Evolutionary conservation across 2,797 vertebrate genomes (phyloP), one percentile per base, ranked within the genome.

Genomic region (Microchirus variegatus): DNA sequence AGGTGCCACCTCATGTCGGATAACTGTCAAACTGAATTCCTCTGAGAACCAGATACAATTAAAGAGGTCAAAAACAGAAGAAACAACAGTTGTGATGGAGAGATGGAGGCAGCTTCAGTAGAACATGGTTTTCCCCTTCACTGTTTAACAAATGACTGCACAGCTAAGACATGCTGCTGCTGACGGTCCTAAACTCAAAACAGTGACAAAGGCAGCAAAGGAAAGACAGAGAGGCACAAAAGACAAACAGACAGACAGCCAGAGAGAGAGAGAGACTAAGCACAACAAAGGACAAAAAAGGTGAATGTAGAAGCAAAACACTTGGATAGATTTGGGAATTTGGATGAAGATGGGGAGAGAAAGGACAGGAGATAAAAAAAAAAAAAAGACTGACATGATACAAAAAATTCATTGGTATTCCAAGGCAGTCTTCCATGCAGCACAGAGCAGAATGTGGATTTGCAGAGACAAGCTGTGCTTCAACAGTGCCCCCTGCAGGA

Each of bases 351-450:
- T 56, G 47, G 68, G 79, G 59, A 0, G 10, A 68, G 50, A 67
- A 46, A 46, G 55, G 16, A 75, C 10, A 2, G 31, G n/a, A 77
- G 65, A 73, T 63, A n/a, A 67, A 53, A 74, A 65, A 52, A 37
- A 67, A 54, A 73, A 65, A 50, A 37, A 59, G 46, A 74, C 59
- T 42, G 70, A 78, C 64, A 64, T 53, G 76, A 76, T 77, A 60
- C 17, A 57, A 46, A 31, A 54, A 51, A 64, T 61, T 83, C 87
- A 94, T 93, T 92, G 88, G 92, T 94, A 94, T 94, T 92, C 92
- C 48, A 67, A 73, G 83, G 87, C 60, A 59, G 80, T 86, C 90
- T 90, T 69, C 73, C 88, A 90, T 94, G 93, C 92, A 93, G 91
- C 91, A 92, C 43, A 48, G 56, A 71, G 77, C 51, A 70, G 58